Evolutionary conservation across 2,797 vertebrate species (phyloP).

Genomic region (Sorex maritimensis): DNA sequence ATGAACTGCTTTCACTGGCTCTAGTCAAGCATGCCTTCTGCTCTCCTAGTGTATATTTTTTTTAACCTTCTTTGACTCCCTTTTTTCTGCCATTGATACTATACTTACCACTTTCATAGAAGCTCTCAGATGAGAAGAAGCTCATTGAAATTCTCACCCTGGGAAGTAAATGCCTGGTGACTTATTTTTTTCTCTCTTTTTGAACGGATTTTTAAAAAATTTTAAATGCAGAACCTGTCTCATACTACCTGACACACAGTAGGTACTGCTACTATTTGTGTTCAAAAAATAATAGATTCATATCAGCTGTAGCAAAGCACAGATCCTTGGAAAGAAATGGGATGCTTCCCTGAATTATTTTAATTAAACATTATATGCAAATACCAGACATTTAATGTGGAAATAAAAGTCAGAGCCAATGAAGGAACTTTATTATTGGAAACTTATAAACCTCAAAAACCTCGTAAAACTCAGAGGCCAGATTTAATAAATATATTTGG

Average conservation of each 20-base stretch:
- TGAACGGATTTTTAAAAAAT: background rate
- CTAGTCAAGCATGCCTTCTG: background rate
- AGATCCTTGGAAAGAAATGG: background rate
- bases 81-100: background rate
- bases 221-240: background rate
- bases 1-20: background rate
- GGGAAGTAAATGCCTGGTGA: background rate
- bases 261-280: background rate
- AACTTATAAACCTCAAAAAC: conserved; percentile 31
- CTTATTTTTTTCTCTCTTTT: background rate
- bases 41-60: background rate
- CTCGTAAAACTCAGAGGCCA: background rate
- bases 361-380: conserved; percentile 61
- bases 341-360: conserved; percentile 61
- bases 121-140: background rate
- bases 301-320: background rate
- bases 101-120: background rate
- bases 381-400: conserved; percentile 41
- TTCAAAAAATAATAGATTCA: conserved; percentile 6
- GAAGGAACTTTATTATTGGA: conserved; percentile 60
- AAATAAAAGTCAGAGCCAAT: conserved; percentile 68
- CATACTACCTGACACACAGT: background rate
- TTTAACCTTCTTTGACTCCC: background rate
- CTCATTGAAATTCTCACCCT: background rate
- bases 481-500: conserved; percentile 55